Conservation (phyloP, 1,140 invertebrate genomes). For the Gonatopus flavifemur region DNA sequence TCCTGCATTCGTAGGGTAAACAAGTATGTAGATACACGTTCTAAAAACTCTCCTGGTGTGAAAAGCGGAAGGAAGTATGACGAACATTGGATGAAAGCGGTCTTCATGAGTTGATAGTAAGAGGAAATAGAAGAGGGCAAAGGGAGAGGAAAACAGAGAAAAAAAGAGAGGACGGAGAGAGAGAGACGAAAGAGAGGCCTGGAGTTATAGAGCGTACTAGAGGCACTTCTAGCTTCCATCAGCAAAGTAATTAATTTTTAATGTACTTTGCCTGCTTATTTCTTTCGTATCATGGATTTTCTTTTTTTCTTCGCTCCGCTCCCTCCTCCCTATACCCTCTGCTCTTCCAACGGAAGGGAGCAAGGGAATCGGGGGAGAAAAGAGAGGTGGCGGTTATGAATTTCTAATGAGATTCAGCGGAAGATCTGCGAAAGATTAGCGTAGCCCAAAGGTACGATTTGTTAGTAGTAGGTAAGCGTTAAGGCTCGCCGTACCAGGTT, state of each 20-base stretch:
- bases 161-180: slow-evolving; percentile 15
- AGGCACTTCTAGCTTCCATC: slow-evolving; percentile 58
- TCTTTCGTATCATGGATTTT: slow-evolving; percentile 57
- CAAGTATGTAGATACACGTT: too few relatives aligned
- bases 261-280: slow-evolving; percentile 60
- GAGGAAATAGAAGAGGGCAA: slow-evolving; percentile 21
- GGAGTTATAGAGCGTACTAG: slow-evolving; percentile 39
- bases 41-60: too few relatives aligned
- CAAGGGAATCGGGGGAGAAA: slow-evolving; percentile 17
- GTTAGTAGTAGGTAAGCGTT: slow-evolving; percentile 19
- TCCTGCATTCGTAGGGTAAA: too few relatives aligned
- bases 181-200: slow-evolving; percentile 1
- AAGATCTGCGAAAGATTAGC: slow-evolving; percentile 59
- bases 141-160: slow-evolving; percentile 20
- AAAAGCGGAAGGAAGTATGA: too few relatives aligned
- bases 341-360: slow-evolving; percentile 18
- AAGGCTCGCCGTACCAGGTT: background rate
- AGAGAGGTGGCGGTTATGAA: slow-evolving; percentile 54
- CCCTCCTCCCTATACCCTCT: slow-evolving; percentile 29
- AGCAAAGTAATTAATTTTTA: slow-evolving; percentile 61
- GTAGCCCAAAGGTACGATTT: slow-evolving; percentile 33
- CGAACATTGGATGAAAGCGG: background rate
- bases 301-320: too few relatives aligned
- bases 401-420: slow-evolving; percentile 59
- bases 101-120: background rate